Conservation (phyloP, 2,113 vertebrate species). For the Coptodon rendalli region DNA sequence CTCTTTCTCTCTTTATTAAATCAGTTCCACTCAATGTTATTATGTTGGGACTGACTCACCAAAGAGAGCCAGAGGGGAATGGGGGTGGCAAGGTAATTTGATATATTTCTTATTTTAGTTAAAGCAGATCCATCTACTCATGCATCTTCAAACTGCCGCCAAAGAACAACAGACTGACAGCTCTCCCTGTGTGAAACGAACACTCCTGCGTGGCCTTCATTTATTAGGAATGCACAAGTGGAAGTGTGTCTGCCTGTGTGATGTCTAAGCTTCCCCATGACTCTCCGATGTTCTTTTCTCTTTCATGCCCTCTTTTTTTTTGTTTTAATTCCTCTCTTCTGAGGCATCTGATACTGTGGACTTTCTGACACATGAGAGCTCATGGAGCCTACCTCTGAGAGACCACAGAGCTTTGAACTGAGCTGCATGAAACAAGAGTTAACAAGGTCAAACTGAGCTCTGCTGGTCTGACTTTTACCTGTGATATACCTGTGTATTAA, state of each 20-base stretch:
- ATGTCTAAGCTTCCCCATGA: constrained; percentile 1
- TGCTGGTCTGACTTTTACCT: background rate
- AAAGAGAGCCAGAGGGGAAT: background rate
- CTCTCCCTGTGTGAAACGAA: constrained; percentile 29
- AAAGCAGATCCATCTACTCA: constrained; percentile 29
- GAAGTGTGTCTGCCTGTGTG: background rate
- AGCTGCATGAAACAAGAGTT: constrained; percentile 1
- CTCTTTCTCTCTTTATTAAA: background rate
- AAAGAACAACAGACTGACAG: constrained; percentile 42
- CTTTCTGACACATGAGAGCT: constrained; percentile 27
- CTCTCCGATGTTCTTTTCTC: constrained; percentile 15
- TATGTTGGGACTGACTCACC: background rate
- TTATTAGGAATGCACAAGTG: constrained; percentile 49
- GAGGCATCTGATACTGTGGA: constrained; percentile 41
- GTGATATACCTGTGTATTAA: background rate
- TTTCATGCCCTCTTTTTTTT: constrained; percentile 43
- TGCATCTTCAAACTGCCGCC: constrained; percentile 29
- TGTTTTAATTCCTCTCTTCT: constrained; percentile 55
- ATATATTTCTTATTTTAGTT: constrained; percentile 26
- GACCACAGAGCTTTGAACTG: constrained; percentile 33
- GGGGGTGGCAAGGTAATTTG: background rate
- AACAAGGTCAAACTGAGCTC: background rate
- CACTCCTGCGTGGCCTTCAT: constrained; percentile 60
- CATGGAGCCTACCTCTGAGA: constrained; percentile 26
- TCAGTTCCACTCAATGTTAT: constrained; percentile 4